phyloP scores from a whole-genome alignment of 1,140 invertebrate species.

The Cephus cinctus region DNA sequence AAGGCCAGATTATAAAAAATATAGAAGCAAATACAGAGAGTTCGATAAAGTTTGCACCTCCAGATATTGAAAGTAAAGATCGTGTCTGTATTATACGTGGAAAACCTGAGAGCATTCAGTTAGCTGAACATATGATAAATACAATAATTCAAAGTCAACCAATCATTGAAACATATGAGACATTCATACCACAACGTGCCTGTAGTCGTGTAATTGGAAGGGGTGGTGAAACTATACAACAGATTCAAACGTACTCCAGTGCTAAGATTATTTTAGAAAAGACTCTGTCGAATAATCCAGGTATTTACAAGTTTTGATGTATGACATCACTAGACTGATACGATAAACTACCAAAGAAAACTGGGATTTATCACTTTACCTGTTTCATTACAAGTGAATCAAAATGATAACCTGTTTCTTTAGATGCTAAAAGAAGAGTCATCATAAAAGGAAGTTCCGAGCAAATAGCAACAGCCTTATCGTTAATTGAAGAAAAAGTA shows the following conservation, averaged over 20 bases:
- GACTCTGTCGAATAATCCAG: slow-evolving; percentile 4
- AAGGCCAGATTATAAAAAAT: slow-evolving; percentile 66
- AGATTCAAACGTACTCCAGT: slow-evolving; percentile 65
- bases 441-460: slow-evolving; percentile 61
- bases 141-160: slow-evolving; percentile 70
- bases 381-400: not conserved
- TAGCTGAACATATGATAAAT: slow-evolving; percentile 71
- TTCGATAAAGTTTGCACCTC: slow-evolving; percentile 65
- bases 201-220: slow-evolving; percentile 70
- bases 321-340: not conserved
- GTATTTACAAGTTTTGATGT: slow-evolving; percentile 8
- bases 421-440: slow-evolving; percentile 53
- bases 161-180: slow-evolving; percentile 62
- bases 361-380: not conserved
- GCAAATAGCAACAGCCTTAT: slow-evolving; percentile 62
- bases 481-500: slow-evolving; percentile 63
- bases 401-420: not conserved
- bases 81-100: slow-evolving; percentile 69
- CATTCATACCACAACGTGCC: slow-evolving; percentile 64
- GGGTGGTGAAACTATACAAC: slow-evolving; percentile 67
- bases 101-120: slow-evolving; percentile 58
- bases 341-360: not conserved
- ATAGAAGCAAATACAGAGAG: slow-evolving; percentile 71
- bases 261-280: slow-evolving; percentile 62
- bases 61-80: slow-evolving; percentile 24